These are phyloP conservation scores for Cichlasoma orientale DNA, from an alignment of 2,797 vertebrate genomes.

Conservation along the genomic window DNA sequence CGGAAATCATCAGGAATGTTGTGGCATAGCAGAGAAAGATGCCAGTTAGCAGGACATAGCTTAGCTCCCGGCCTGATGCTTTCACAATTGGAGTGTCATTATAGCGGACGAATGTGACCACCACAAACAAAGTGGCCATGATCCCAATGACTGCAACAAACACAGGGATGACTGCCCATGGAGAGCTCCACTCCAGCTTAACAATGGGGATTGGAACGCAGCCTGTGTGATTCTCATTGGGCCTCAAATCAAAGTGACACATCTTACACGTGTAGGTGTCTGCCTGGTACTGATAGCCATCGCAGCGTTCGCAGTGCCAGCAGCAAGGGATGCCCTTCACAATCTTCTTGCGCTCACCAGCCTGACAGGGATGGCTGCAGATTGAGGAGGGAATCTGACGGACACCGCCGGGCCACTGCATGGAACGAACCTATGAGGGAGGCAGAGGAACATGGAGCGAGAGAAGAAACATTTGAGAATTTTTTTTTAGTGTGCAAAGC, in stretches of 20 bases:
- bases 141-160: constrained; percentile 93
- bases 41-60: constrained; percentile 95
- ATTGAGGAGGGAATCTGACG: constrained; percentile 91
- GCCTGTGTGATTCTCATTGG: constrained; percentile 93
- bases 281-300: constrained; percentile 96
- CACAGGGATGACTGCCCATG: constrained; percentile 95
- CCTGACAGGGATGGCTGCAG: constrained; percentile 94
- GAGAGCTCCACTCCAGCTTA: constrained; percentile 96
- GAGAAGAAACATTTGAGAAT: constrained; percentile 7
- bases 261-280: constrained; percentile 95
- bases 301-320: constrained; percentile 97
- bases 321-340: constrained; percentile 98
- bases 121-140: constrained; percentile 92
- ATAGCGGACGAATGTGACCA: constrained; percentile 94
- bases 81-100: constrained; percentile 98
- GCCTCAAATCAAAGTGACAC: constrained; percentile 92
- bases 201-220: constrained; percentile 94
- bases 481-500: neutral
- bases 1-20: constrained; percentile 97
- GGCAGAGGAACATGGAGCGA: neutral
- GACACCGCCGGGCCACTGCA: constrained; percentile 91
- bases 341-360: constrained; percentile 94
- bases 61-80: constrained; percentile 95
- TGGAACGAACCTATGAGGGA: constrained; percentile 82
- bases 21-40: constrained; percentile 98